Percentiles rank a stretch among this genome's conserved stretches.
These are phyloP conservation scores for Reinhardtius hippoglossoides DNA, from an alignment of 2,113 vertebrate genomes.

Conservation along the genomic window DNA sequence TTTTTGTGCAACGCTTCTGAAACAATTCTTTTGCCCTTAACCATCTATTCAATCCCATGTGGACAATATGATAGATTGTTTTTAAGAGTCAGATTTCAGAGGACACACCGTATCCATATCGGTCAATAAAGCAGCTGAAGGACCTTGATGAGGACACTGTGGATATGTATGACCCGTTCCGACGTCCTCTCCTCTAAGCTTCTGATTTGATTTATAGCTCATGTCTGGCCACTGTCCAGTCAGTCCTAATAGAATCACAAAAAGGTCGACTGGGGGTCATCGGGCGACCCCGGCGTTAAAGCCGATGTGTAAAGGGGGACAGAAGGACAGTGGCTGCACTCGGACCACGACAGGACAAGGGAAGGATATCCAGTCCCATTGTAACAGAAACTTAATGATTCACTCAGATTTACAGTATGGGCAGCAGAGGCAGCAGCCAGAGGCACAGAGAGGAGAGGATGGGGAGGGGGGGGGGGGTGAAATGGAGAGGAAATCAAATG, in stretches of 20 bases:
- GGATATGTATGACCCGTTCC: constrained; percentile 18
- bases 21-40: not conserved
- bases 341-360: constrained; percentile 7
- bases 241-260: constrained; percentile 50
- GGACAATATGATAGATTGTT: not conserved
- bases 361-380: not conserved
- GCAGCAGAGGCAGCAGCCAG: not conserved
- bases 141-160: constrained; percentile 37
- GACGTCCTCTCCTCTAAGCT: constrained; percentile 25
- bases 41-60: not conserved
- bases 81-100: not conserved
- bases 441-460: not conserved
- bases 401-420: constrained; percentile 13
- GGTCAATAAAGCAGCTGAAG: constrained; percentile 12
- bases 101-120: constrained; percentile 6
- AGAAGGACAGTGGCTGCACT: constrained; percentile 21
- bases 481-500: constrained; percentile 21
- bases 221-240: constrained; percentile 55
- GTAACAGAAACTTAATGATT: constrained; percentile 4
- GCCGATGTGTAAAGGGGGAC: constrained; percentile 7
- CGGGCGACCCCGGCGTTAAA: constrained; percentile 2
- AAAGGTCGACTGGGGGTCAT: constrained; percentile 36
- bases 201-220: constrained; percentile 66
- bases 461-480: not conserved
- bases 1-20: not conserved